Evolutionary conservation across 2,888 invertebrate species (phyloP), one percentile per base, ranked within the genome.

Genomic region (Aleiodes alternator): DNA sequence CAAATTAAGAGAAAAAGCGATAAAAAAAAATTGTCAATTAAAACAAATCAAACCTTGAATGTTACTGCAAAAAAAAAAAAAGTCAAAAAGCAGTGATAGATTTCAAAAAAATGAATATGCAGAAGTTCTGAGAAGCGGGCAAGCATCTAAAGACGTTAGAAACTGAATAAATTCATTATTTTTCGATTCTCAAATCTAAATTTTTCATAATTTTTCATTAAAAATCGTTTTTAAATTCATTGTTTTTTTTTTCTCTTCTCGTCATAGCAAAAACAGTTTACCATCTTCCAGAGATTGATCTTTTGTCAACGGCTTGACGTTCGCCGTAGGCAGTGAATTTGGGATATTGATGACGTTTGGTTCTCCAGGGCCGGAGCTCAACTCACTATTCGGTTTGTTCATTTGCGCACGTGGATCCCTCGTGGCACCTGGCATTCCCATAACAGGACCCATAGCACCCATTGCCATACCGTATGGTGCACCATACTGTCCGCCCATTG

Each of bases 361-460:
- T 84, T 91, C 91, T 81, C 90, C 89, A 79, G 91, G 88, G 85
- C 91, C 91, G 89, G 91, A 86, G 87, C 91, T 87, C 88, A 92
- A 93, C 93, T 94, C 93, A 93, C 94, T 94, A 92, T 92, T 91
- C 88, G 91, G 92, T 90, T 92, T 92, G 82, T 90, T 90, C 86
- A 92, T 87, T 71, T 84, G 82, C 78, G 82, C 85, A 78, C 90
- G 89, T 57, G 88, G 88, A 82, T 90, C 90, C 79, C 90, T 84
- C 55, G 81, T 77, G 68, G 84, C 81, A 66, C 84, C 78, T 57
- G 88, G 87, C 85, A 91, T 88, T 61, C 90, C 89, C 89, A 91
- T 90, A 81, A 92, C 91, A 69, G 92, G 90, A 48, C 90, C 90
- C 86, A 91, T 90, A 50, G 90, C 89, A 57, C 90, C 91, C 87